phyloP scores from a whole-genome alignment of 1,140 invertebrate species.

The Caerostris extrusa region DNA sequence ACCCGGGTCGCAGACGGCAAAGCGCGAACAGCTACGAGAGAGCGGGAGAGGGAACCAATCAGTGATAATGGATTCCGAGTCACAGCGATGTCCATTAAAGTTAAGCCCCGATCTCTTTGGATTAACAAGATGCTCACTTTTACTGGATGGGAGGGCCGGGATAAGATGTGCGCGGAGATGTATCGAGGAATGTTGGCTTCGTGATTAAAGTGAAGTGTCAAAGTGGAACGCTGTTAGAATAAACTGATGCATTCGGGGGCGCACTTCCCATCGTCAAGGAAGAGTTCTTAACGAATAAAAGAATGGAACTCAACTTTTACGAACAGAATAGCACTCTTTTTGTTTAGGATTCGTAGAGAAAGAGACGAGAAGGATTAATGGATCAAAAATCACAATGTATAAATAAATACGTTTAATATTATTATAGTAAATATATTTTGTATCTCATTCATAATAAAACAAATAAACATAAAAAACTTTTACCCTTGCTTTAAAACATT shows the following conservation, averaged over 20 bases:
- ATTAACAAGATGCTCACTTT: constrained; percentile 77
- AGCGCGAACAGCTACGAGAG: constrained; percentile 38
- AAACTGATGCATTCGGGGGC: background rate
- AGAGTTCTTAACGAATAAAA: background rate
- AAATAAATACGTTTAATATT: too few relatives aligned
- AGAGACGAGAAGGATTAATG: too few relatives aligned
- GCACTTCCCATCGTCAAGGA: background rate
- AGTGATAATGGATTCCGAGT: constrained; percentile 78
- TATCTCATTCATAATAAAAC: too few relatives aligned
- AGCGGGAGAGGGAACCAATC: constrained; percentile 73
- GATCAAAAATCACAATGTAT: too few relatives aligned
- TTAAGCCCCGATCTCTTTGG: constrained; percentile 78
- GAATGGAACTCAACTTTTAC: too few relatives aligned
- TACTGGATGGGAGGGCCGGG: constrained; percentile 53
- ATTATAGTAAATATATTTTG: too few relatives aligned
- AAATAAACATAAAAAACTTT: too few relatives aligned
- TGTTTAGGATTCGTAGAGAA: too few relatives aligned
- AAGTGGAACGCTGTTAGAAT: constrained; percentile 25
- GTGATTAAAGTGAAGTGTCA: constrained; percentile 71
- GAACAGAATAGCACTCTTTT: too few relatives aligned
- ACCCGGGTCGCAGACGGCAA: background rate
- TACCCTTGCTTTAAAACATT: too few relatives aligned
- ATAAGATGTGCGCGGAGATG: constrained; percentile 1
- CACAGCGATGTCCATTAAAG: constrained; percentile 77
- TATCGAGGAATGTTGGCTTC: constrained; percentile 18